Percentiles rank a stretch among this genome's conserved stretches.
phyloP scores from a whole-genome alignment of 1,140 invertebrate genomes.

The Episyrphus balteatus region DNA sequence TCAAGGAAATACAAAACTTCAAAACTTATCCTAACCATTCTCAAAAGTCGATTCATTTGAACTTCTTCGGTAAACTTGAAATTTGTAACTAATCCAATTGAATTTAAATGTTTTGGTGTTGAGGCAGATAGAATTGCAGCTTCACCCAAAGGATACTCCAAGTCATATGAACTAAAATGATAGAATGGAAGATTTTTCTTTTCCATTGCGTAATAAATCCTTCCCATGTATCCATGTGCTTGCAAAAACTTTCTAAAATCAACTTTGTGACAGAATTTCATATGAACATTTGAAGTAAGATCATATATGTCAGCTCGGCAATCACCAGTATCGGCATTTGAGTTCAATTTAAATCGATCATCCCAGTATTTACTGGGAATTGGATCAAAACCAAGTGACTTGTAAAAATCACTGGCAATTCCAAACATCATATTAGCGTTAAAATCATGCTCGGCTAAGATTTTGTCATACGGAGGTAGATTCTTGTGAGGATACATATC shows the following conservation, averaged over 20 bases:
- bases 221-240: not conserved
- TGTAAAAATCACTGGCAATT: not conserved
- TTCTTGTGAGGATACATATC: not conserved
- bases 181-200: not conserved
- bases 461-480: not conserved
- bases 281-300: not conserved
- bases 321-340: not conserved
- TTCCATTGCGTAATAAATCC: conserved; percentile 1
- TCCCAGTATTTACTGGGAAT: not conserved
- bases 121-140: conserved; percentile 1
- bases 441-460: not conserved
- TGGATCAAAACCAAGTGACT: not conserved
- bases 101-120: conserved; percentile 8
- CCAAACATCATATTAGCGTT: not conserved
- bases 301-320: not conserved
- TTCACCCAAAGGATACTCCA: conserved; percentile 3
- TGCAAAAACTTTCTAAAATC: conserved; percentile 2
- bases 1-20: not conserved
- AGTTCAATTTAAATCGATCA: not conserved
- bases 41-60: conserved; percentile 37
- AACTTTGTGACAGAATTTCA: not conserved
- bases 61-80: conserved; percentile 28
- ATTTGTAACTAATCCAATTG: conserved; percentile 37
- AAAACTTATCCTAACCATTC: conserved; percentile 21
- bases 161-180: not conserved